Conservation (phyloP, 2,113 vertebrate genomes). For the Limnothrissa miodon region DNA sequence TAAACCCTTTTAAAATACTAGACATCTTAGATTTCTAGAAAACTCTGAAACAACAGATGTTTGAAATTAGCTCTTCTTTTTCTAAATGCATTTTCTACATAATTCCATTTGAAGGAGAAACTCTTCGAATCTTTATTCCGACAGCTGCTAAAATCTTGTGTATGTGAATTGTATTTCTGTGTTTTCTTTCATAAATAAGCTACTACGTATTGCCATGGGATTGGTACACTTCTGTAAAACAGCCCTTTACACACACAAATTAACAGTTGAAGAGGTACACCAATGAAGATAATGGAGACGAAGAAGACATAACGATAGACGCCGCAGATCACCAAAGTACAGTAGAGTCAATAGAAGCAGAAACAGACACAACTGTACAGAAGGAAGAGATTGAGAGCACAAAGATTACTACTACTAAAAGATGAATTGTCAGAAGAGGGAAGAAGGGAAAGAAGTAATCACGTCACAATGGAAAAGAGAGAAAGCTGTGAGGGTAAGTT, state of each 20-base stretch:
- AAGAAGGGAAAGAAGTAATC: neutral
- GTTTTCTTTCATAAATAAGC: neutral
- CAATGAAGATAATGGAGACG: neutral
- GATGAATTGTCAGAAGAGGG: neutral
- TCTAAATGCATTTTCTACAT: neutral
- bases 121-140: neutral
- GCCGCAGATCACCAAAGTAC: neutral
- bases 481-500: neutral
- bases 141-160: neutral
- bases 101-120: neutral
- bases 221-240: neutral
- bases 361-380: neutral
- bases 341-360: no score
- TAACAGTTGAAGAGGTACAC: neutral
- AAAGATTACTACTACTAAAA: neutral
- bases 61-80: no score
- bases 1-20: neutral
- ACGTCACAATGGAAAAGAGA: conserved; percentile 1
- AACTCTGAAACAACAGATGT: neutral
- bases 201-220: neutral
- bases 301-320: neutral
- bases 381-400: neutral
- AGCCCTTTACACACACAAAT: neutral
- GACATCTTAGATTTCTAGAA: neutral
- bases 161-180: neutral